Conservation (phyloP, 2,113 vertebrate genomes). For the Thunnus thynnus region DNA sequence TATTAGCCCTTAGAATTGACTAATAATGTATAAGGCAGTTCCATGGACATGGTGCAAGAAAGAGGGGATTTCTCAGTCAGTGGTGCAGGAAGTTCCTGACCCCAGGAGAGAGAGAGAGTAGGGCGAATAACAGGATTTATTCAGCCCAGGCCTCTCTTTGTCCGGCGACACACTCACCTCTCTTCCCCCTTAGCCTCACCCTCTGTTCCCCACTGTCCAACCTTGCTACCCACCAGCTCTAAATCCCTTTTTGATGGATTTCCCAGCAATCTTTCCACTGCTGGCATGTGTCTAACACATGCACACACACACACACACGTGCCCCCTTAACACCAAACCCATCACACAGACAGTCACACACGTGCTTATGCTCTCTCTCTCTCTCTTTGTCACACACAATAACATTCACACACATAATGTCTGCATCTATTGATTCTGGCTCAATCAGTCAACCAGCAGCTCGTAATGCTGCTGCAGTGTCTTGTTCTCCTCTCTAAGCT, state of each 20-base stretch:
- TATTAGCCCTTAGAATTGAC: neutral
- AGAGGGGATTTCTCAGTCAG: constrained; percentile 19
- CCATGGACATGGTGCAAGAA: constrained; percentile 15
- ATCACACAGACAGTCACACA: constrained; percentile 15
- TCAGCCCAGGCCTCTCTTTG: constrained; percentile 60
- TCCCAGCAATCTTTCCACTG: constrained; percentile 64
- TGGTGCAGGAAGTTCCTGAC: constrained; percentile 71
- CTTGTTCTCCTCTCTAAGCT: constrained; percentile 17
- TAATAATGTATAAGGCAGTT: neutral
- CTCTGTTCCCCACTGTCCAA: constrained; percentile 67
- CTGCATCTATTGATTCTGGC: constrained; percentile 25
- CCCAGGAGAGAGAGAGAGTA: constrained; percentile 53
- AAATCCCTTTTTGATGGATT: constrained; percentile 87
- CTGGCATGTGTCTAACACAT: constrained; percentile 46
- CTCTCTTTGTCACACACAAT: neutral
- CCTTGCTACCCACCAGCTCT: constrained; percentile 59
- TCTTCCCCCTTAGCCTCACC: constrained; percentile 39
- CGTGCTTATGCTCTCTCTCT: neutral
- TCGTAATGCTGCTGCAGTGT: constrained; percentile 7
- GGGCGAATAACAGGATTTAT: constrained; percentile 78
- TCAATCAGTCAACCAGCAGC: constrained; percentile 13
- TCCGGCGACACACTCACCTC: constrained; percentile 69
- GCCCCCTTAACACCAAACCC: constrained; percentile 19
- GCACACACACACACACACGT: constrained; percentile 14
- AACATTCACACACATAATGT: constrained; percentile 4